Evolutionary conservation across 1,140 invertebrate genomes (phyloP).

Genomic region (Magallana ariakensis): DNA sequence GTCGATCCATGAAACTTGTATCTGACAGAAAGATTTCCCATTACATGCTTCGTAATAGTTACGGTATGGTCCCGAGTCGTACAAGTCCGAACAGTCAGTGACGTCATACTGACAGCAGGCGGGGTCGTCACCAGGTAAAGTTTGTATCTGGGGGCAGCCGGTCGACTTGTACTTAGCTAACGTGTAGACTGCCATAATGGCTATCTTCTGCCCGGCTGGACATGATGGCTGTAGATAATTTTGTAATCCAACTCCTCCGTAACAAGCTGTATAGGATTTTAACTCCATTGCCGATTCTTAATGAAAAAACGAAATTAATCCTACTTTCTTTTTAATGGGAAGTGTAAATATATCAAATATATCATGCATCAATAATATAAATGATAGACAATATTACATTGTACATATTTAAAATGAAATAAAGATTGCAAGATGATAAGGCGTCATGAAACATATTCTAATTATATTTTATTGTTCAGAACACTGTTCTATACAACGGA

Average conservation of each 20-base stretch:
- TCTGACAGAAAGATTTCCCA: background rate
- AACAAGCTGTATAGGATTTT: slow-evolving; percentile 40
- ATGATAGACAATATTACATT: too few species aligned
- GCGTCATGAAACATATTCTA: too few species aligned
- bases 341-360: too few species aligned
- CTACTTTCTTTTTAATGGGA: too few species aligned
- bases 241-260: slow-evolving; percentile 7
- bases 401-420: too few species aligned
- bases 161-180: slow-evolving; percentile 13
- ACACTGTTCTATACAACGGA: too few species aligned
- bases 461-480: too few species aligned
- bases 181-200: background rate
- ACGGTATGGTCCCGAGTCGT: background rate
- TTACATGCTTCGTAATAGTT: slow-evolving; percentile 40
- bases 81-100: background rate
- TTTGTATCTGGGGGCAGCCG: background rate
- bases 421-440: too few species aligned
- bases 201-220: slow-evolving; percentile 35
- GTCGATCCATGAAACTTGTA: slow-evolving; percentile 44
- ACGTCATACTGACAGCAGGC: slow-evolving; percentile 46
- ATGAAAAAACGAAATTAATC: too few species aligned
- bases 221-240: slow-evolving; percentile 47
- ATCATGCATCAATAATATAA: too few species aligned
- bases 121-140: background rate
- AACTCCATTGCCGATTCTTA: background rate